A percentile compares a stretch with the other conserved stretches of the same genome.
phyloP scores from a whole-genome alignment of 2,888 invertebrate genomes.

The Trichogramma evanescens region DNA sequence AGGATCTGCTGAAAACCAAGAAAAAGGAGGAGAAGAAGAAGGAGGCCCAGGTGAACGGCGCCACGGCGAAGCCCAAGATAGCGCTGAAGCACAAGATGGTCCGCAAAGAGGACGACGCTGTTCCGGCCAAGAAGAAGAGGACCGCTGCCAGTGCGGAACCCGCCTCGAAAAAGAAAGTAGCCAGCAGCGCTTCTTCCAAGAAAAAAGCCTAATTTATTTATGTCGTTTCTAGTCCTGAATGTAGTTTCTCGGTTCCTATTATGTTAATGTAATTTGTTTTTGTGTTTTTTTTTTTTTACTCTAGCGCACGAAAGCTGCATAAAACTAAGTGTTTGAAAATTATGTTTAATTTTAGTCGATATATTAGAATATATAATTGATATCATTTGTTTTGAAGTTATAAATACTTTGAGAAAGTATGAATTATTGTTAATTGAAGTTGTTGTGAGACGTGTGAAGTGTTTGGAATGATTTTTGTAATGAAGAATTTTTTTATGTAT shows the following conservation, averaged over 20 bases:
- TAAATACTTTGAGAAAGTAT: neutral
- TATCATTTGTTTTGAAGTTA: neutral
- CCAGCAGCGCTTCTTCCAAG: neutral
- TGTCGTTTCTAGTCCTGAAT: no score
- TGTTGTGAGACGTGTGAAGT: no score
- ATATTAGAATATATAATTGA: neutral
- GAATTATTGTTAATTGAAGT: neutral
- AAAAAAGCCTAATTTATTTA: neutral
- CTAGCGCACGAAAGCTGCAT: no score
- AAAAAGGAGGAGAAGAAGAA: neutral
- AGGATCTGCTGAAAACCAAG: neutral
- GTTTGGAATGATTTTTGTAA: neutral
- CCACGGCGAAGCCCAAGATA: no score
- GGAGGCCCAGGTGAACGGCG: neutral
- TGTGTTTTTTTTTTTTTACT: no score
- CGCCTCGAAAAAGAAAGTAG: constrained; percentile 5
- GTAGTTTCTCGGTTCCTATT: no score
- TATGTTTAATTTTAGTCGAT: no score
- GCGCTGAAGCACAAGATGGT: no score
- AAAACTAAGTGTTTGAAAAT: no score
- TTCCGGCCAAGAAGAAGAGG: neutral
- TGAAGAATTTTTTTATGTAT: neutral
- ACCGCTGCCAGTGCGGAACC: neutral
- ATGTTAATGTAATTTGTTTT: no score
- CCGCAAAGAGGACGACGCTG: neutral